Conservation (phyloP, 2,888 invertebrate genomes). For the Conops quadrifasciatus region DNA sequence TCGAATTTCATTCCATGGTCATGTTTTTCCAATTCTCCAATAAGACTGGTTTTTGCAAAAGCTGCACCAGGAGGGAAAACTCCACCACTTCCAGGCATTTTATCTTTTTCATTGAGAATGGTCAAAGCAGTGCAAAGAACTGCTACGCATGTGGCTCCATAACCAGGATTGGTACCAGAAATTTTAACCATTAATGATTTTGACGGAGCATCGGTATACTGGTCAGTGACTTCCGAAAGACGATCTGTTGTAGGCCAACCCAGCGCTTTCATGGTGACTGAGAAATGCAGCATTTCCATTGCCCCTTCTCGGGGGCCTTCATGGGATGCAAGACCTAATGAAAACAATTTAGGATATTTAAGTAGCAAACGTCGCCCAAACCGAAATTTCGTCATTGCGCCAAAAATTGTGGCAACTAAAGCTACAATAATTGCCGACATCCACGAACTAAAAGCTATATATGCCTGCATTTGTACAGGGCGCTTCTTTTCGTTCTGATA, state of each 20-base stretch:
- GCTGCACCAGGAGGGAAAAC: conserved; percentile 87
- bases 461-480: conserved; percentile 82
- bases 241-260: conserved; percentile 78
- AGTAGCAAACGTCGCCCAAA: conserved; percentile 73
- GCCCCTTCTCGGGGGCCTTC: conserved; percentile 73
- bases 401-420: conserved; percentile 71
- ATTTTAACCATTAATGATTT: conserved; percentile 75
- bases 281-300: conserved; percentile 72
- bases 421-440: conserved; percentile 66
- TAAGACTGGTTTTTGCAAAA: conserved; percentile 81
- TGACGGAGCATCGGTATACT: conserved; percentile 68
- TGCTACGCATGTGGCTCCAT: conserved; percentile 81
- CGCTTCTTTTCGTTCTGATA: conserved; percentile 74
- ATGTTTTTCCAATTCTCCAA: conserved; percentile 74
- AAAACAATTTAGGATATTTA: conserved; percentile 76
- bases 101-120: conserved; percentile 77
- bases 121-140: conserved; percentile 78
- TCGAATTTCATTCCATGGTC: conserved; percentile 77
- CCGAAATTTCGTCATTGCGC: conserved; percentile 70
- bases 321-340: conserved; percentile 74
- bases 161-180: conserved; percentile 69
- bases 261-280: conserved; percentile 75
- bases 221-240: conserved; percentile 68
- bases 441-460: conserved; percentile 72
- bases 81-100: conserved; percentile 86